Evolutionary conservation across 2,113 vertebrate genomes (phyloP).

Genomic region (Stegastes partitus): DNA sequence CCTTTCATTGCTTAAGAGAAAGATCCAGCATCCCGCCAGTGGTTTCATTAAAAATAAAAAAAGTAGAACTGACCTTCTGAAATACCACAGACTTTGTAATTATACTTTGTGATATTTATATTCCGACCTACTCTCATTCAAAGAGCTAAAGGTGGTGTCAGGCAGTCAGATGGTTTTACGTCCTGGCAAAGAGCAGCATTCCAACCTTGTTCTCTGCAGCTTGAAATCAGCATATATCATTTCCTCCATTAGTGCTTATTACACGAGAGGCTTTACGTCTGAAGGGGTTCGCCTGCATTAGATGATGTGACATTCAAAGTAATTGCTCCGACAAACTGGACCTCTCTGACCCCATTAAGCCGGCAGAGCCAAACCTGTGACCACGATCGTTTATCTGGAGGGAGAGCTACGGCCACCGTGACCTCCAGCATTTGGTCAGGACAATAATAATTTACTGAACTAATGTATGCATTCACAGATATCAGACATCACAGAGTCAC

Average conservation of each 20-base stretch:
- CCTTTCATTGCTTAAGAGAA: constrained; percentile 29
- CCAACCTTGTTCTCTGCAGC: constrained; percentile 20
- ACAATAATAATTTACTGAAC: not conserved
- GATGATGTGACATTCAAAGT: constrained; percentile 57
- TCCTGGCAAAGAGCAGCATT: constrained; percentile 26
- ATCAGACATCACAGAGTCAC: not conserved
- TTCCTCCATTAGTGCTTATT: constrained; percentile 28
- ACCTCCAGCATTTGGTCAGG: not conserved
- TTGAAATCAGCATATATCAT: constrained; percentile 44
- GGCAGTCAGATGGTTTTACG: constrained; percentile 35
- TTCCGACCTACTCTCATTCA: constrained; percentile 47
- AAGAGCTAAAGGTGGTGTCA: constrained; percentile 36
- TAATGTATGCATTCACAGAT: not conserved
- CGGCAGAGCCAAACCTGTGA: not conserved
- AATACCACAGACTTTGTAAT: constrained; percentile 56
- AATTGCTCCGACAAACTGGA: constrained; percentile 33
- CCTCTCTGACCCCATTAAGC: constrained; percentile 51
- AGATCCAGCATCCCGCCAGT: constrained; percentile 17
- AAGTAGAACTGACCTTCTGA: constrained; percentile 52
- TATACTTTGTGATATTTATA: constrained; percentile 59
- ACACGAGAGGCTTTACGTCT: constrained; percentile 22
- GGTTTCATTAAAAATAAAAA: constrained; percentile 29
- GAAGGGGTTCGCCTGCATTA: constrained; percentile 5
- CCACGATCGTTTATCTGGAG: not conserved
- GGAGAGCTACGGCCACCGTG: not conserved